phyloP scores from a whole-genome alignment of 2,113 vertebrate genomes.

The Antennarius striatus region DNA sequence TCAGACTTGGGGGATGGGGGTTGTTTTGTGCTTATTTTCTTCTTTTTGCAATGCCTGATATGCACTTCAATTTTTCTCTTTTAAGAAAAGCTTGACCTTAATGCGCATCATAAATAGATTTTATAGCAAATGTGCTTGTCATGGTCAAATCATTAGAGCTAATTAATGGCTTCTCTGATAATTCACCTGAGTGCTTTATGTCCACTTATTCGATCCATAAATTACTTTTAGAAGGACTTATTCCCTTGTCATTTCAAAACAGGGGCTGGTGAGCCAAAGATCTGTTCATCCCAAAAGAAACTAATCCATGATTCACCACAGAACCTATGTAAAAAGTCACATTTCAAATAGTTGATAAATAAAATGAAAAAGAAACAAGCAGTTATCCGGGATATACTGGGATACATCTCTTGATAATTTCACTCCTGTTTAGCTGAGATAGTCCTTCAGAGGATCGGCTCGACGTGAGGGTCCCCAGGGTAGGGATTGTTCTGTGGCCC shows the following conservation, averaged over 20 bases:
- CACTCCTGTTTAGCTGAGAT: conserved; percentile 20
- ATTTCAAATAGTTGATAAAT: too few species aligned
- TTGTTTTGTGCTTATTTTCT: conserved; percentile 59
- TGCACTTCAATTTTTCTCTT: conserved; percentile 51
- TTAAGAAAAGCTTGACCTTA: conserved; percentile 68
- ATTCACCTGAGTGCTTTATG: conserved; percentile 80
- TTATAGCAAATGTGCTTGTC: conserved; percentile 80
- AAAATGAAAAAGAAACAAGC: not conserved
- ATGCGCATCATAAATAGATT: conserved; percentile 79
- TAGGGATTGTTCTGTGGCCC: conserved; percentile 68
- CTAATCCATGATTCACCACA: too few species aligned
- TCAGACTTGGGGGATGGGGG: conserved; percentile 52
- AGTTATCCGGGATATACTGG: conserved; percentile 14
- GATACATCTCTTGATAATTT: conserved; percentile 33
- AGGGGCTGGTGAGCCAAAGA: conserved; percentile 20
- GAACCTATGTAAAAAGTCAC: too few species aligned
- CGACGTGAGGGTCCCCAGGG: conserved; percentile 54
- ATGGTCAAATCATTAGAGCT: conserved; percentile 79
- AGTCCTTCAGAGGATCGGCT: conserved; percentile 29
- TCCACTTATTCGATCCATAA: conserved; percentile 67
- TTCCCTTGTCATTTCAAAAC: conserved; percentile 53
- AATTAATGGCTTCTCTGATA: conserved; percentile 78
- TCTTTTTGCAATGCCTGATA: conserved; percentile 59
- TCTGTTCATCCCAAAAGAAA: not conserved
- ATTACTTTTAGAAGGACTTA: conserved; percentile 70